Conservation (phyloP, 2,888 invertebrate species). For the Dicycla oo region DNA sequence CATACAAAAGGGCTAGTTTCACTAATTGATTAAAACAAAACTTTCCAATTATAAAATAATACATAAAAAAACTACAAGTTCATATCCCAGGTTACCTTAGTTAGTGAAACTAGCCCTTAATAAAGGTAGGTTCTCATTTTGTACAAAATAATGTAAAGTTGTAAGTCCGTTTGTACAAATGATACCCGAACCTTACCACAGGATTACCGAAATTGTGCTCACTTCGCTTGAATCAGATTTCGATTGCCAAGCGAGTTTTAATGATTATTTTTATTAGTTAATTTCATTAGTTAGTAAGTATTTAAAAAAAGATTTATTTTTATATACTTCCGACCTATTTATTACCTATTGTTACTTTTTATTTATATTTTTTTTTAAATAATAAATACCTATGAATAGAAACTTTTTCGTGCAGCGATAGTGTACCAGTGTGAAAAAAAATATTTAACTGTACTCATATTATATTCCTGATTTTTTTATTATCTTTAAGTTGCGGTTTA, state of each 20-base stretch:
- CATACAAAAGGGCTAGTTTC: slow-evolving; percentile 48
- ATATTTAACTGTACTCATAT: slow-evolving; percentile 55
- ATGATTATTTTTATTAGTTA: slow-evolving; percentile 76
- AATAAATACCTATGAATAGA: slow-evolving; percentile 56
- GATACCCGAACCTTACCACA: slow-evolving; percentile 40
- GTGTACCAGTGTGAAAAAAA: slow-evolving; percentile 76
- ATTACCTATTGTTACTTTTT: slow-evolving; percentile 83
- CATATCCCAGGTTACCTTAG: slow-evolving; percentile 26
- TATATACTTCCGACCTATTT: slow-evolving; percentile 86
- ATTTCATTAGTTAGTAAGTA: slow-evolving; percentile 81
- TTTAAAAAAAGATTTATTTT: slow-evolving; percentile 88
- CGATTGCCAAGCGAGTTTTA: slow-evolving; percentile 70
- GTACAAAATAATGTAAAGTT: slow-evolving; percentile 48
- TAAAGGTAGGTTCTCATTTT: slow-evolving; percentile 56
- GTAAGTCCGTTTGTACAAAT: slow-evolving; percentile 60
- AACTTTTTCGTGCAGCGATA: slow-evolving; percentile 69
- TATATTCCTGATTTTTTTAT: slow-evolving; percentile 68
- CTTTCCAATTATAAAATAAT: slow-evolving; percentile 41
- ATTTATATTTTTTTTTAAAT: slow-evolving; percentile 74
- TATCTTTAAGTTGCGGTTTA: slow-evolving; percentile 86
- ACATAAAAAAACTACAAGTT: slow-evolving; percentile 15
- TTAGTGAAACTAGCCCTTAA: slow-evolving; percentile 49
- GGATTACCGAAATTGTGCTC: slow-evolving; percentile 59
- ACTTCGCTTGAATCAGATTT: slow-evolving; percentile 69
- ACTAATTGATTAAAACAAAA: slow-evolving; percentile 33